These are phyloP conservation scores for Hirtodrosophila alboralis DNA, from an alignment of 2,888 invertebrate species.

Conservation along the genomic window DNA sequence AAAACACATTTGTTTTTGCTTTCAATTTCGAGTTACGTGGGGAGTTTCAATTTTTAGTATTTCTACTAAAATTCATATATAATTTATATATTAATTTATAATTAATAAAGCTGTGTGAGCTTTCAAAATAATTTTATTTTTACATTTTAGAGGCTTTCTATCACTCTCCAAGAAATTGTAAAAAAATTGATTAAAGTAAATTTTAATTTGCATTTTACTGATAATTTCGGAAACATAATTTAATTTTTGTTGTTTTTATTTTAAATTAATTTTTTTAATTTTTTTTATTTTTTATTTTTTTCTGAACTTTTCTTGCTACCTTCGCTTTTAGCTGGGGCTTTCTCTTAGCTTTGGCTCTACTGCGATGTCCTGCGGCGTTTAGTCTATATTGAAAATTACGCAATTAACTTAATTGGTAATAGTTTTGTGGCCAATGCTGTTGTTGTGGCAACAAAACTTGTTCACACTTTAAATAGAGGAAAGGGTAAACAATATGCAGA, in stretches of 20 bases:
- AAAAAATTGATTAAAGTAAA: too few relatives aligned
- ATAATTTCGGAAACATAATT: too few relatives aligned
- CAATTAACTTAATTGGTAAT: slow-evolving; percentile 76
- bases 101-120: too few relatives aligned
- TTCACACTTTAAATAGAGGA: slow-evolving; percentile 26
- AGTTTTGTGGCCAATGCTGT: slow-evolving; percentile 52
- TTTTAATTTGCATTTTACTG: too few relatives aligned
- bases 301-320: slow-evolving; percentile 12
- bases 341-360: slow-evolving; percentile 6
- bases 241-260: too few relatives aligned
- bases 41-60: slow-evolving; percentile 3
- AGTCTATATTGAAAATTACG: slow-evolving; percentile 61
- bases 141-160: too few relatives aligned
- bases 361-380: slow-evolving; percentile 60
- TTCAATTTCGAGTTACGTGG: slow-evolving; percentile 24
- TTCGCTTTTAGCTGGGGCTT: slow-evolving; percentile 16
- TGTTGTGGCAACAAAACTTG: slow-evolving; percentile 49
- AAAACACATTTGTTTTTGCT: slow-evolving; percentile 19
- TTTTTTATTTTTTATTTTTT: neutral
- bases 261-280: neutral
- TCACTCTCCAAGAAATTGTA: too few relatives aligned
- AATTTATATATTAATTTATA: neutral
- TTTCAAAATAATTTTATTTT: too few relatives aligned
- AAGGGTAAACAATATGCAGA: neutral
- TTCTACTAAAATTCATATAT: neutral